phyloP scores from a whole-genome alignment of 1,140 invertebrate species.

The Apocrypta bakeri region DNA sequence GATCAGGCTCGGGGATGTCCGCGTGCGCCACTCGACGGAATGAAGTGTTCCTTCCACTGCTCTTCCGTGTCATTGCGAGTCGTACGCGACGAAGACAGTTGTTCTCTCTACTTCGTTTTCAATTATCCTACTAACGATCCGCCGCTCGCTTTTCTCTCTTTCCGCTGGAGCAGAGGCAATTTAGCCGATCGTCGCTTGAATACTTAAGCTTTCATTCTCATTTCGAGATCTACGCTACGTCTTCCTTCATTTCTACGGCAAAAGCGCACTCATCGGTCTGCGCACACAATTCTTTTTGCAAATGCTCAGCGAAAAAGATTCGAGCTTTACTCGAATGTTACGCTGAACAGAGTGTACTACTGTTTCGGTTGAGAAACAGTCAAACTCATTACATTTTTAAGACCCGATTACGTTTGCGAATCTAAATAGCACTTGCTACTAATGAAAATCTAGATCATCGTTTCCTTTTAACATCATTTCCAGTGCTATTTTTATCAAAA shows the following conservation, averaged over 20 bases:
- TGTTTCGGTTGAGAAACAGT: no score
- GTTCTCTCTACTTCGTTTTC: constrained; percentile 52
- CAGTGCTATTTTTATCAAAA: no score
- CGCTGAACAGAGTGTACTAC: no score
- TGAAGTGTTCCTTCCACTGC: constrained; percentile 7
- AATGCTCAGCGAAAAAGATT: no score
- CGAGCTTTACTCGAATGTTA: no score
- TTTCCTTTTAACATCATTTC: no score
- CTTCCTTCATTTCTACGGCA: background rate
- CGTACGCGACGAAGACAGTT: background rate
- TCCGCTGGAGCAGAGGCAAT: constrained; percentile 51
- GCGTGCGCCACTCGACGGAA: constrained; percentile 14
- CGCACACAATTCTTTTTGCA: background rate
- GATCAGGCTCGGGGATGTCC: no score
- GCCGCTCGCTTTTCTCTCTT: background rate
- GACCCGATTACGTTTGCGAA: background rate
- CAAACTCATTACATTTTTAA: background rate
- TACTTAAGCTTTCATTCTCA: constrained; percentile 38
- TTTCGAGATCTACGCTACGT: constrained; percentile 14
- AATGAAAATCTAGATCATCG: no score
- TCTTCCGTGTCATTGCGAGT: constrained; percentile 35
- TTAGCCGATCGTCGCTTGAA: constrained; percentile 52
- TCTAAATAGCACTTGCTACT: no score
- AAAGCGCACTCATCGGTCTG: background rate
- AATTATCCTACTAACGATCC: constrained; percentile 57